phyloP scores from a whole-genome alignment of 2,888 invertebrate species.

The Girardia tigrina region DNA sequence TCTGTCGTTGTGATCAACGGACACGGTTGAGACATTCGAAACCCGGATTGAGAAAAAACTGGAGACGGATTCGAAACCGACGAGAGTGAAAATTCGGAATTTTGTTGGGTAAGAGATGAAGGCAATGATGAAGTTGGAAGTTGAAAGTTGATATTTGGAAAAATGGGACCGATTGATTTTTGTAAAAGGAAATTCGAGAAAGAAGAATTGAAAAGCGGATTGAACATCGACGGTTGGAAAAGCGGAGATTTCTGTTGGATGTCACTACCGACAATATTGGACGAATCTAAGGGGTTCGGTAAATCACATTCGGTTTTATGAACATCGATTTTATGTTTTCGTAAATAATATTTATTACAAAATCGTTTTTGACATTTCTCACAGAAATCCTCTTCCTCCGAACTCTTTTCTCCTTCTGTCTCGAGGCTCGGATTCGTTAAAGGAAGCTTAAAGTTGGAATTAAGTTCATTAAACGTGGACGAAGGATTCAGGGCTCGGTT shows the following conservation, averaged over 20 bases:
- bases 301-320: slow-evolving; percentile 40
- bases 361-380: slow-evolving; percentile 52
- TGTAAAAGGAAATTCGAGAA: slow-evolving; percentile 11
- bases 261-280: neutral
- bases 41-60: neutral
- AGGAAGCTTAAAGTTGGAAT: slow-evolving; percentile 1
- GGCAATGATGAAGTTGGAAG: neutral
- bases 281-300: neutral
- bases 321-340: slow-evolving; percentile 51
- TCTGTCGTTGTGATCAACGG: neutral
- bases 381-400: slow-evolving; percentile 47
- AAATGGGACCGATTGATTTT: neutral
- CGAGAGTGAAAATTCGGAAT: neutral
- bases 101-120: neutral
- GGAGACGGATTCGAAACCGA: slow-evolving; percentile 12
- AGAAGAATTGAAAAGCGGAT: slow-evolving; percentile 19
- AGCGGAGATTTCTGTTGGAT: neutral
- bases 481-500: neutral
- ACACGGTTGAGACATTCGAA: neutral
- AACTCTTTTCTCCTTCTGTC: neutral
- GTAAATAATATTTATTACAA: slow-evolving; percentile 52
- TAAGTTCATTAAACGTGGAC: neutral
- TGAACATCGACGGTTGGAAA: neutral
- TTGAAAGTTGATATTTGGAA: neutral
- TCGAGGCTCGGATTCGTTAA: neutral